phyloP scores from a whole-genome alignment of 2,888 invertebrate genomes.

The Stratiomys singularior region DNA sequence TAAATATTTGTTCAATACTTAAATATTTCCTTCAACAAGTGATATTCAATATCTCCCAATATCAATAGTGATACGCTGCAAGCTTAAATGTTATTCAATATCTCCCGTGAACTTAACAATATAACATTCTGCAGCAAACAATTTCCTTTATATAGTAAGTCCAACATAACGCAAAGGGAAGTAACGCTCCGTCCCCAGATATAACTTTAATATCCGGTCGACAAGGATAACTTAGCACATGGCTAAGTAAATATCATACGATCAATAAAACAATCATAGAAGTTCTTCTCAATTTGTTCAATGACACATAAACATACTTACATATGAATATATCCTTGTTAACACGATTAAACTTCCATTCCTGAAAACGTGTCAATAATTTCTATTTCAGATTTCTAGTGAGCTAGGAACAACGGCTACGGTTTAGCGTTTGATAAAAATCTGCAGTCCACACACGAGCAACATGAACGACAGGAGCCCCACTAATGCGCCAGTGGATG shows the following conservation, averaged over 20 bases:
- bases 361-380: slow-evolving; percentile 1
- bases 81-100: too few relatives aligned
- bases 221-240: not conserved
- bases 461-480: slow-evolving; percentile 8
- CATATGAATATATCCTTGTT: not conserved
- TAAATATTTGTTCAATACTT: too few relatives aligned
- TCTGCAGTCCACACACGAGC: not conserved
- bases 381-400: slow-evolving; percentile 10
- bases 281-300: not conserved
- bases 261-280: not conserved
- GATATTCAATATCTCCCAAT: too few relatives aligned
- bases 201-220: slow-evolving; percentile 2
- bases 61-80: too few relatives aligned
- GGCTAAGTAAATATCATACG: not conserved
- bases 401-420: not conserved
- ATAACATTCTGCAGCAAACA: not conserved
- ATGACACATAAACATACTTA: not conserved
- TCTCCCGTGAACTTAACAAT: not conserved
- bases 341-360: not conserved
- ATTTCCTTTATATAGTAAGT: not conserved
- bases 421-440: not conserved
- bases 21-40: too few relatives aligned
- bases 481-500: slow-evolving; percentile 40
- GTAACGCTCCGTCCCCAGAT: not conserved
- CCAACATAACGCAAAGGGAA: not conserved